Evolutionary conservation across 2,888 invertebrate genomes (phyloP).

Genomic region (Girardia tigrina): DNA sequence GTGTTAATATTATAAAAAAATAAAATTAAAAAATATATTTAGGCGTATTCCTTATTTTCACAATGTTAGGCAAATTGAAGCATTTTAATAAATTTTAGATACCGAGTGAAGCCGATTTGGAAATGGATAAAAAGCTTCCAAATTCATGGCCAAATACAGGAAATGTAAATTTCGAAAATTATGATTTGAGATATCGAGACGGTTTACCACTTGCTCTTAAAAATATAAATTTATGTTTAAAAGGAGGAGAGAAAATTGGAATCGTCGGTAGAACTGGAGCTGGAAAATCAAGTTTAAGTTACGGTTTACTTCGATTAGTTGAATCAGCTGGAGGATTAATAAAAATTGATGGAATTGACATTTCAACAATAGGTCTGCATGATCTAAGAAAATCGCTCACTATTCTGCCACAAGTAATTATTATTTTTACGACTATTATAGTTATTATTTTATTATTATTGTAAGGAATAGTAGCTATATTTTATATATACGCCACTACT

Average conservation of each 20-base stretch:
- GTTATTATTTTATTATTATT: too few relatives aligned
- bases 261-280: slow-evolving; percentile 48
- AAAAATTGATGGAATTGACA: slow-evolving; percentile 42
- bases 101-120: too few relatives aligned
- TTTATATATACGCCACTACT: too few relatives aligned
- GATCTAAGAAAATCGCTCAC: slow-evolving; percentile 43
- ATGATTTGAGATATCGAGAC: slow-evolving; percentile 43
- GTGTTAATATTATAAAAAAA: too few relatives aligned
- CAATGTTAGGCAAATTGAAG: too few relatives aligned
- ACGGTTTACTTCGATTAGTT: slow-evolving; percentile 44
- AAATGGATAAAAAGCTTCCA: too few relatives aligned
- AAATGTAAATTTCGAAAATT: slow-evolving; percentile 42
- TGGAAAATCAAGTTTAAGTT: slow-evolving; percentile 45
- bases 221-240: slow-evolving; percentile 42
- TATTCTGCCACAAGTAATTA: slow-evolving; percentile 44
- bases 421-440: too few relatives aligned
- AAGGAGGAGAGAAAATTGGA: slow-evolving; percentile 46
- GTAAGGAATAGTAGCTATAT: too few relatives aligned
- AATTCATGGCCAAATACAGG: slow-evolving; percentile 45
- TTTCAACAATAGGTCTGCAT: slow-evolving; percentile 41
- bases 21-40: too few relatives aligned
- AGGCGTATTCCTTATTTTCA: too few relatives aligned
- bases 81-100: too few relatives aligned
- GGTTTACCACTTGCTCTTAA: slow-evolving; percentile 45
- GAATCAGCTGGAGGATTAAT: slow-evolving; percentile 43